Percentiles rank a stretch among this genome's conserved stretches.
These are phyloP conservation scores for Carettochelys insculpta DNA, from an alignment of 2,113 vertebrate genomes.

Conservation along the genomic window DNA sequence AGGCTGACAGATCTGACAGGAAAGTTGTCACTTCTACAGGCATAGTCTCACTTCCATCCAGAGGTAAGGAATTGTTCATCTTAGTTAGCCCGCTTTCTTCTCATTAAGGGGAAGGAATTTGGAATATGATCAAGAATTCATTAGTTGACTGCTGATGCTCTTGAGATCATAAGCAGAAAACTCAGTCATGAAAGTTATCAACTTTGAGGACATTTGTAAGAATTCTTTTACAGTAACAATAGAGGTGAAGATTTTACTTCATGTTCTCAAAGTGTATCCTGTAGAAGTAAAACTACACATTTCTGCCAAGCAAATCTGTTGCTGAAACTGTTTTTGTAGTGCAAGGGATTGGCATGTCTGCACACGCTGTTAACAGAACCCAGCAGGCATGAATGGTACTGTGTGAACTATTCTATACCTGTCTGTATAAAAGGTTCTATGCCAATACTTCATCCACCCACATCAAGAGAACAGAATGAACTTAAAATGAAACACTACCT, in stretches of 20 bases:
- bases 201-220: background rate
- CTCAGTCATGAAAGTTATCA: slow-evolving; percentile 5
- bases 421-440: no score
- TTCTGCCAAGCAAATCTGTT: slow-evolving; percentile 7
- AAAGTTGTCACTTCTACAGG: slow-evolving; percentile 64
- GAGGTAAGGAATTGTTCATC: slow-evolving; percentile 53
- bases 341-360: slow-evolving; percentile 15
- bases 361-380: background rate
- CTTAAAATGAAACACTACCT: slow-evolving; percentile 37
- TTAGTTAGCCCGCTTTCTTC: slow-evolving; percentile 38
- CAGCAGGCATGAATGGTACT: background rate
- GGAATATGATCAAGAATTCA: background rate
- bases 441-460: slow-evolving; percentile 8
- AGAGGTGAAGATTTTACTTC: background rate
- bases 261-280: slow-evolving; percentile 16
- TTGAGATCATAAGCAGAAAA: background rate
- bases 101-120: slow-evolving; percentile 5
- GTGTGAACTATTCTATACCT: background rate
- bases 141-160: slow-evolving; percentile 25
- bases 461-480: background rate
- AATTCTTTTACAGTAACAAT: background rate
- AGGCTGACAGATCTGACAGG: background rate
- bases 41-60: slow-evolving; percentile 59
- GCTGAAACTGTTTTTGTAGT: background rate
- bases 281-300: background rate